Evolutionary conservation across 2,797 vertebrate genomes (phyloP), one percentile per base, ranked within the genome.

Genomic region (Catostomus latipinnis): DNA sequence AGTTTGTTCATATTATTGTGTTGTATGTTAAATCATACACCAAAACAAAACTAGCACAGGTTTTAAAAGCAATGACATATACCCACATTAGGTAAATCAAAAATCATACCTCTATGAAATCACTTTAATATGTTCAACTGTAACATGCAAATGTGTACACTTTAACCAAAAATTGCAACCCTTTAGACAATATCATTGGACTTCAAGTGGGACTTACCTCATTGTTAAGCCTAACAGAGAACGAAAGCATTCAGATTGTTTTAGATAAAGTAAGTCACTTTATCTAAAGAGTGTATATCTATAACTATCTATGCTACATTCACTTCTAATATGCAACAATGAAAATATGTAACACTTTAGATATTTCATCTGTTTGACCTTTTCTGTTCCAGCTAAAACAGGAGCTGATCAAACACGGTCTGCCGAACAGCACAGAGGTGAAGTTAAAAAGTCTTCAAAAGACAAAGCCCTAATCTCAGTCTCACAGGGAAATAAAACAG

Each of bases 351-450:
- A 12, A 53, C 5, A 8, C 34, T 4, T 16, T 5, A 1, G 3
- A 16, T 60, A 6, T 1, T n/a, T n/a, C 8, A 73, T 7, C 49
- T 53, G 18, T 62, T 48, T 14, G 2, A 63, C 3, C 13, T 8
- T n/a, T 5, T 62, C 7, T 74, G 1, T 74, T 62, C 34, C 48
- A 74, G 72, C 34, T 74, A 1, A 62, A 62, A 53, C 2, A 62
- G 13, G 49, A 52, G 49, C 48, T 74, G 18, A 8, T 61, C 8
- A 34, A 10, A 8, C 58, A 10, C 1, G 58, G 58, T n/a, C 16
- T 61, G 58, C 6, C 58, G 4, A 22, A 5, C 11, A 8, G 22
- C 8, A n/a, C 22, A 9, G 4, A 22, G 58, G 4, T 61, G 18
- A 34, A 4, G 0, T 5, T n/a, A 12, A 16, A 18, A 9, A 61